A percentile compares a stretch with the other conserved stretches of the same genome.
Conservation (phyloP, 2,888 invertebrate species). For the Tromatobia lineatoria region DNA sequence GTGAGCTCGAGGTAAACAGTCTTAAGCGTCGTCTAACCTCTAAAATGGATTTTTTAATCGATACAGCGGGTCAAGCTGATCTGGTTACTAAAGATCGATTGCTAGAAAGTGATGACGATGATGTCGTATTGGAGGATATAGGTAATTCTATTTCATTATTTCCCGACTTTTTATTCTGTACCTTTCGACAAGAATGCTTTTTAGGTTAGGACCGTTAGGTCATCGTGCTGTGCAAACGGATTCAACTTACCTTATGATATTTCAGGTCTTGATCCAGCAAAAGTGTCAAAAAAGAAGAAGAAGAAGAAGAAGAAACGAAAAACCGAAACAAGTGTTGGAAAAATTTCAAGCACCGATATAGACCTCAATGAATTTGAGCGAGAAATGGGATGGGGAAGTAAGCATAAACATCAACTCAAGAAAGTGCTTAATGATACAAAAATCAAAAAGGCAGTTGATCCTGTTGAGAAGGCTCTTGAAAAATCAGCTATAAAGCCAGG, state of each 20-base stretch:
- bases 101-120: slow-evolving; percentile 80
- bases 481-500: slow-evolving; percentile 89
- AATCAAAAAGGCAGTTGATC: slow-evolving; percentile 74
- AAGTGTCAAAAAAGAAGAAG: slow-evolving; percentile 47
- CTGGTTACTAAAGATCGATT: slow-evolving; percentile 84
- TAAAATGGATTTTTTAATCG: slow-evolving; percentile 88
- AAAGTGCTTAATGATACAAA: slow-evolving; percentile 82
- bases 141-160: slow-evolving; percentile 67
- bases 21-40: slow-evolving; percentile 37
- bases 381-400: slow-evolving; percentile 82
- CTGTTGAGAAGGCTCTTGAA: slow-evolving; percentile 87
- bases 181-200: neutral
- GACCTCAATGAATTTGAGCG: slow-evolving; percentile 82
- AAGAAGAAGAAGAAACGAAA: slow-evolving; percentile 34
- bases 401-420: slow-evolving; percentile 76
- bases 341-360: slow-evolving; percentile 74
- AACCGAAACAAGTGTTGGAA: slow-evolving; percentile 7
- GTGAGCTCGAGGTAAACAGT: slow-evolving; percentile 50
- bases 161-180: neutral
- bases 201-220: slow-evolving; percentile 28
- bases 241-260: slow-evolving; percentile 38
- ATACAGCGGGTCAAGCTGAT: slow-evolving; percentile 87
- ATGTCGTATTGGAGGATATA: slow-evolving; percentile 71
- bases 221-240: neutral
- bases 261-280: slow-evolving; percentile 71